Percentiles rank a stretch among this genome's conserved stretches.
Evolutionary conservation across 2,797 vertebrate species (phyloP).

Genomic region (Phaenicophaeus curvirostris): DNA sequence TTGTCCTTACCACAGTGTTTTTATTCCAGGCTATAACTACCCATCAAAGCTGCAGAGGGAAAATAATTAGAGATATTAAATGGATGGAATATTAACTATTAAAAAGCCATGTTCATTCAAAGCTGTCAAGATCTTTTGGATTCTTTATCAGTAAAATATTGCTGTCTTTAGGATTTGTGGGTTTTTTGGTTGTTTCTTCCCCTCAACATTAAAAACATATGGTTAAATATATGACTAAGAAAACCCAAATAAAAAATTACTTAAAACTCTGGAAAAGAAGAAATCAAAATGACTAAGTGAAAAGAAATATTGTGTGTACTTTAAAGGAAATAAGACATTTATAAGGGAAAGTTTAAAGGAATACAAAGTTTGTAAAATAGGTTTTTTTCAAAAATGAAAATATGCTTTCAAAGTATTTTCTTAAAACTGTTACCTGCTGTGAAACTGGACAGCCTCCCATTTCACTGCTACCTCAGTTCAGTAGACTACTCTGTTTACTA

Average conservation of each 20-base stretch:
- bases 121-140: slow-evolving; percentile 17
- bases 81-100: slow-evolving; percentile 77
- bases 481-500: neutral
- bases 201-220: neutral
- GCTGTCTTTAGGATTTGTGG: neutral
- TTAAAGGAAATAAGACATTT: neutral
- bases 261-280: neutral
- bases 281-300: neutral
- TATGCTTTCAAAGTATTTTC: neutral
- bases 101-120: slow-evolving; percentile 47
- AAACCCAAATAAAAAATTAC: neutral
- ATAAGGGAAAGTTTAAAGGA: neutral
- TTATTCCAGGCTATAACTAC: slow-evolving; percentile 79
- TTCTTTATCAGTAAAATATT: neutral
- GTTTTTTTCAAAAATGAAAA: neutral
- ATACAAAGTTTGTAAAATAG: neutral
- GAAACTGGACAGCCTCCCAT: neutral
- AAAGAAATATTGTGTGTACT: neutral
- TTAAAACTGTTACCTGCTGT: neutral
- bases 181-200: neutral
- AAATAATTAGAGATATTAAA: slow-evolving; percentile 84
- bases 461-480: neutral
- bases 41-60: slow-evolving; percentile 78
- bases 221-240: neutral
- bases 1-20: slow-evolving; percentile 80